Evolutionary conservation across 2,113 vertebrate genomes (phyloP), one percentile per base, ranked within the genome.

Genomic region (Struthio camelus): DNA sequence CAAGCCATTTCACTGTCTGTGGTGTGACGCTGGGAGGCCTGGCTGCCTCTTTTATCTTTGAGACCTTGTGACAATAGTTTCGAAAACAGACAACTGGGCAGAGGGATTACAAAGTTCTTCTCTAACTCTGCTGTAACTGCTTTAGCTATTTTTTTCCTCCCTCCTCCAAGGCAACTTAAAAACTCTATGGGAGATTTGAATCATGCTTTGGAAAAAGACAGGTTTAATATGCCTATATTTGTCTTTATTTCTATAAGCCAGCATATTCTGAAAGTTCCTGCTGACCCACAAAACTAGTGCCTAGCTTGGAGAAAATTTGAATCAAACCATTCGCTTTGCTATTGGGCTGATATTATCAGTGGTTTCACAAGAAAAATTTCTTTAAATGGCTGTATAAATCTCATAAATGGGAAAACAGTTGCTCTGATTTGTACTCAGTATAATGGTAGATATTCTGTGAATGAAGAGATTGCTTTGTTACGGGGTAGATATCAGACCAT

Each of bases 341-440:
- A 85, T 80, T 95, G 86, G 96, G 40, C 73, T 85, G 96, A 97
- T 98, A 93, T 92, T 97, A 98, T 98, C 97, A 90, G 95, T 95
- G 77, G 77, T 96, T 92, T 88, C 86, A 90, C 66, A 86, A 97
- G 96, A 97, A 95, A 96, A 95, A 96, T 56, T 93, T 96, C 89
- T 97, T 84, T 96, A 96, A 97, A 98, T 97, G 94, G 79, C 88
- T 94, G 4, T 84, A 97, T 98, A 98, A 98, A 98, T 98, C 97
- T 98, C 71, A 87, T 72, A 98, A 95, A 98, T 97, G 95, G 86
- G 94, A 94, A 95, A 96, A 93, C 50, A 87, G 90, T 66, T 81
- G 30, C 82, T 97, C 95, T 64, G 67, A 96, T 96, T 95, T 96
- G 78, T 97, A 91, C 95, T 95, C 89, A 54, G 65, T 12, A 46